Percentiles rank a stretch among this genome's conserved stretches.
These are phyloP conservation scores for Calyptomena viridis DNA, from an alignment of 2,113 vertebrate species.

Conservation along the genomic window DNA sequence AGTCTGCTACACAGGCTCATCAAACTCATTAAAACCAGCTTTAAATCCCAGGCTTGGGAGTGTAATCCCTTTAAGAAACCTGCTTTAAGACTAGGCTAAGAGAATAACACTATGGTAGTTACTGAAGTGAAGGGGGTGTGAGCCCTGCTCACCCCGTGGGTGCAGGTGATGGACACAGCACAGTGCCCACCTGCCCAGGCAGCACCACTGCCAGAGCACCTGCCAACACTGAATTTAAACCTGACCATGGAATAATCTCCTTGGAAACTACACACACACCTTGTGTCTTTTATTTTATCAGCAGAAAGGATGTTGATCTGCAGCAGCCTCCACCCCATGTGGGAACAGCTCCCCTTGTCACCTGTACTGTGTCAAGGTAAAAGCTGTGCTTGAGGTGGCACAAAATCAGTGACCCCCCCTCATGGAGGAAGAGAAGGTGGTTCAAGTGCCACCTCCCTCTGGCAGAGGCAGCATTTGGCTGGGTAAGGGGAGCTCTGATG, in stretches of 20 bases:
- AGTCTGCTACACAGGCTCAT: slow-evolving; percentile 38
- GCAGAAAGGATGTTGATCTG: background rate
- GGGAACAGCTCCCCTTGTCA: background rate
- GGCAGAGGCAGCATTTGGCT: background rate
- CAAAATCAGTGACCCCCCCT: background rate
- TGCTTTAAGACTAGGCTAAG: background rate
- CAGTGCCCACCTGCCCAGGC: accelerated
- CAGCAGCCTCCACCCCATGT: background rate
- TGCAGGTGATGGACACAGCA: background rate
- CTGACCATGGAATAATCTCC: background rate
- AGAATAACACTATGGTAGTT: background rate
- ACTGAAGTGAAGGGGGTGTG: background rate
- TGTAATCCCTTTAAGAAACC: slow-evolving; percentile 48
- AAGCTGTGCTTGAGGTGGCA: background rate
- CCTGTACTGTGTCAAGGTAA: accelerated
- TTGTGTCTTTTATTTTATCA: accelerated
- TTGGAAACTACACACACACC: background rate
- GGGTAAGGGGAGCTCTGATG: background rate
- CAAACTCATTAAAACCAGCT: slow-evolving; percentile 56
- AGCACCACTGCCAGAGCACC: background rate
- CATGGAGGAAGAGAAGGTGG: background rate
- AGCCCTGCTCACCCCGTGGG: background rate
- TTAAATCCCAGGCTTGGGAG: slow-evolving; percentile 28
- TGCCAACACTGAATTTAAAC: background rate
- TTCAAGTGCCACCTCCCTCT: background rate